These are phyloP conservation scores for Calameuta pallipes DNA, from an alignment of 2,888 invertebrate species.

Conservation along the genomic window DNA sequence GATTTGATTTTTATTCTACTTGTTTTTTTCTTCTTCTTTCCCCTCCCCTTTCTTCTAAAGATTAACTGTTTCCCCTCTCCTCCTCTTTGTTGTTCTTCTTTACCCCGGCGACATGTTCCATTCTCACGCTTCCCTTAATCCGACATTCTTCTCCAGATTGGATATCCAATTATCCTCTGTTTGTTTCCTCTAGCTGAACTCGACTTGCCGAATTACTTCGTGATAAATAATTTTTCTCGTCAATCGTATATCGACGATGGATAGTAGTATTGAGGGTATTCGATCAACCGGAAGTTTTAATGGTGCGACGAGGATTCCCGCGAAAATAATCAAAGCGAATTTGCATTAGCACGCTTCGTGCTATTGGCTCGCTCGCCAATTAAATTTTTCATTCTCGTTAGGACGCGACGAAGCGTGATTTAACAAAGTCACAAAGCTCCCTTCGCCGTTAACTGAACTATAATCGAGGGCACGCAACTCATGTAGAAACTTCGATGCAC, in stretches of 20 bases:
- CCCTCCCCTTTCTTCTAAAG: neutral
- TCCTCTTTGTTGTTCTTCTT: neutral
- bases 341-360: constrained; percentile 47
- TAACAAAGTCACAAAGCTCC: constrained; percentile 49
- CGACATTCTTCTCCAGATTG: neutral
- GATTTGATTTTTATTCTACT: neutral
- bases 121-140: neutral
- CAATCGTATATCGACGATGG: neutral
- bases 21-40: neutral
- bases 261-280: neutral
- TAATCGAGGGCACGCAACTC: neutral
- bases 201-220: neutral
- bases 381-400: constrained; percentile 49
- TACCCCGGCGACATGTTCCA: neutral
- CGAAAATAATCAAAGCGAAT: constrained; percentile 50
- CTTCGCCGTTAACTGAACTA: constrained; percentile 31
- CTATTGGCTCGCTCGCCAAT: constrained; percentile 44
- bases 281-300: constrained; percentile 32
- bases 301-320: constrained; percentile 17
- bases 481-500: too few relatives aligned
- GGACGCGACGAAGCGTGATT: constrained; percentile 28
- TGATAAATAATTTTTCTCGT: neutral
- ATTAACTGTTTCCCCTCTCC: neutral
- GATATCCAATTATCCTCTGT: neutral
- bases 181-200: neutral